These are phyloP conservation scores for Tineola bisselliella DNA, from an alignment of 2,888 invertebrate species.

Conservation along the genomic window DNA sequence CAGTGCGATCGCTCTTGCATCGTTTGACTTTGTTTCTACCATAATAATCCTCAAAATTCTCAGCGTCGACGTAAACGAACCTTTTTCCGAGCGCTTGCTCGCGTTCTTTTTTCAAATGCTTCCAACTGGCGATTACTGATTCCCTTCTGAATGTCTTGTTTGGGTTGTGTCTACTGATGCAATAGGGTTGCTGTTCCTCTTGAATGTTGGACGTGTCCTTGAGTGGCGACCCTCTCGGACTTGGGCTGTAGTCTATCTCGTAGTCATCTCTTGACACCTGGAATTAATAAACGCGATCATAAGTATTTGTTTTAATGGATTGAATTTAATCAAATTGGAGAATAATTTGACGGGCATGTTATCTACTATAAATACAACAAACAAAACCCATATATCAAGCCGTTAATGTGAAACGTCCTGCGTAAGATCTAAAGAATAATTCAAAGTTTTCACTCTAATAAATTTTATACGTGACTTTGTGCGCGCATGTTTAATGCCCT, in stretches of 20 bases:
- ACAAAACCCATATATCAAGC: neutral
- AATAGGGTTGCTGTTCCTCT: conserved; percentile 47
- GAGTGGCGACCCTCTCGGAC: conserved; percentile 52
- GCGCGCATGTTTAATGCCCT: neutral
- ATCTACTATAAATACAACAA: neutral
- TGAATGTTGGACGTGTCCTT: conserved; percentile 60
- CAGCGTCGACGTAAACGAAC: conserved; percentile 51
- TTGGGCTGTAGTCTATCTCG: conserved; percentile 52
- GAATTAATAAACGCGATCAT: conserved; percentile 23
- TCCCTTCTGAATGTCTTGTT: conserved; percentile 61
- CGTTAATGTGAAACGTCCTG: neutral
- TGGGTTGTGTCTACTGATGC: conserved; percentile 60
- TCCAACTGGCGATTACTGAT: conserved; percentile 63
- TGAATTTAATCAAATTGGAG: too few species aligned
- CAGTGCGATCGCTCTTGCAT: conserved; percentile 55
- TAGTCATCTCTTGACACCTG: conserved; percentile 62
- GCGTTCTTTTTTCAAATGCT: conserved; percentile 57
- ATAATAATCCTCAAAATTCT: conserved; percentile 53
- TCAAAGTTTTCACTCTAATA: conserved; percentile 39
- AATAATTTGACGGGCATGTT: neutral
- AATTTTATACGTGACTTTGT: conserved; percentile 30
- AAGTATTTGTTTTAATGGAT: neutral
- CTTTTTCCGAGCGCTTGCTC: conserved; percentile 58
- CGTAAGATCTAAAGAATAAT: conserved; percentile 25
- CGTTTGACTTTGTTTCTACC: conserved; percentile 57